phyloP scores from a whole-genome alignment of 2,113 vertebrate genomes.

The Leptobrachium ailaonicum region DNA sequence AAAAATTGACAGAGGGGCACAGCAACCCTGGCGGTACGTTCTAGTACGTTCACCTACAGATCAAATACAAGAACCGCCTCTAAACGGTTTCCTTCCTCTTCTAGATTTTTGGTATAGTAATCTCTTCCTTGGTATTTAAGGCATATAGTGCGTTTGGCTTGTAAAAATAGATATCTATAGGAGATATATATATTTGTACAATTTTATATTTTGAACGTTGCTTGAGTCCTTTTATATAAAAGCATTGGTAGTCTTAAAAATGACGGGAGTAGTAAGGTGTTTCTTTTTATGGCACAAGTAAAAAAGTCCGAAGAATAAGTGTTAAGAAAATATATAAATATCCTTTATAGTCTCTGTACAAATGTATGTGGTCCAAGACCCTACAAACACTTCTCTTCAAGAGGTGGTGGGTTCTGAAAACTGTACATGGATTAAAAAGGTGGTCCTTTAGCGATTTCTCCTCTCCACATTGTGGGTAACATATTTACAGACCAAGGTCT shows the following conservation, averaged over 20 bases:
- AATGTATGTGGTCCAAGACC: constrained; percentile 64
- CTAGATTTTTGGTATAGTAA: constrained; percentile 44
- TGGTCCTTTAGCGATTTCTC: constrained; percentile 62
- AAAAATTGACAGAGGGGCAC: too few species aligned
- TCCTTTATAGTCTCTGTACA: constrained; percentile 84
- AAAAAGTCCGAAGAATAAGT: constrained; percentile 72
- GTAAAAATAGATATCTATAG: constrained; percentile 78
- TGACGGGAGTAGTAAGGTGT: not conserved
- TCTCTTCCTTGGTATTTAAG: constrained; percentile 73
- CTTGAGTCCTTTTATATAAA: constrained; percentile 80
- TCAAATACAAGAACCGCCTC: not conserved
- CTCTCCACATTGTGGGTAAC: constrained; percentile 69
- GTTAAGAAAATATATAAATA: constrained; percentile 99
- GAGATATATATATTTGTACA: constrained; percentile 47
- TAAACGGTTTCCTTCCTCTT: not conserved
- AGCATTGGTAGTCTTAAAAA: constrained; percentile 14
- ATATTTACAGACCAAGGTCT: constrained; percentile 85
- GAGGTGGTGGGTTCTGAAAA: constrained; percentile 35
- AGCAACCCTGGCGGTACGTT: too few species aligned
- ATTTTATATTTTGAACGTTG: not conserved
- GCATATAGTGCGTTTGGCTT: constrained; percentile 86
- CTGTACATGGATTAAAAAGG: constrained; percentile 67
- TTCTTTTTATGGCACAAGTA: constrained; percentile 86
- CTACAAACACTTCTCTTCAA: not conserved
- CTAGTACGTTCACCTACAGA: not conserved